Evolutionary conservation across 2,888 invertebrate species (phyloP).

Genomic region (Coremacera marginata): DNA sequence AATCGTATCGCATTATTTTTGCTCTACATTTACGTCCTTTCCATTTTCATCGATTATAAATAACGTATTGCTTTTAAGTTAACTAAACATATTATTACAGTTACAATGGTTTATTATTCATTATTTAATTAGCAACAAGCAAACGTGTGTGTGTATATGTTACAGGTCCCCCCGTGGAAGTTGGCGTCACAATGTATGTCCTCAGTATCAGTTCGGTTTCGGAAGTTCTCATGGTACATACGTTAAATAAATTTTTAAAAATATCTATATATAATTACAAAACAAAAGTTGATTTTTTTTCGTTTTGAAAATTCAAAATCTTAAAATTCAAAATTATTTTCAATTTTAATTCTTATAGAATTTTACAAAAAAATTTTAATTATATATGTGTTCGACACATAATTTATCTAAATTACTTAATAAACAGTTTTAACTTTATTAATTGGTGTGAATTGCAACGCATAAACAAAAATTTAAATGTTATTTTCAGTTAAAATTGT

Average conservation of each 20-base stretch:
- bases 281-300: slow-evolving; percentile 14
- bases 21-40: too few species aligned
- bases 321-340: slow-evolving; percentile 39
- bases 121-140: slow-evolving; percentile 53
- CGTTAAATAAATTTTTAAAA: slow-evolving; percentile 47
- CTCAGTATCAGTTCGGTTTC: slow-evolving; percentile 98
- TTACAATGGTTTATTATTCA: slow-evolving; percentile 25
- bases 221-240: slow-evolving; percentile 96
- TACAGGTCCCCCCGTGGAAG: slow-evolving; percentile 97
- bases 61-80: slow-evolving; percentile 9
- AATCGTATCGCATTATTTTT: too few species aligned
- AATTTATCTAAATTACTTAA: not conserved
- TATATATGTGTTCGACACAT: not conserved
- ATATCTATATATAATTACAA: slow-evolving; percentile 21
- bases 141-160: slow-evolving; percentile 70
- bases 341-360: slow-evolving; percentile 7
- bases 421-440: slow-evolving; percentile 5
- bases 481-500: slow-evolving; percentile 4
- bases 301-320: slow-evolving; percentile 75
- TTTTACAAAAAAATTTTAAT: slow-evolving; percentile 37
- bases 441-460: slow-evolving; percentile 48
- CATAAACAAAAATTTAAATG: slow-evolving; percentile 37
- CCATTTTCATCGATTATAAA: too few species aligned
- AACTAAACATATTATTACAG: slow-evolving; percentile 13
- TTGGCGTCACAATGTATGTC: slow-evolving; percentile 98